Conservation (phyloP, 2,888 invertebrate species). For the Drosophila nr. medialis region DNA sequence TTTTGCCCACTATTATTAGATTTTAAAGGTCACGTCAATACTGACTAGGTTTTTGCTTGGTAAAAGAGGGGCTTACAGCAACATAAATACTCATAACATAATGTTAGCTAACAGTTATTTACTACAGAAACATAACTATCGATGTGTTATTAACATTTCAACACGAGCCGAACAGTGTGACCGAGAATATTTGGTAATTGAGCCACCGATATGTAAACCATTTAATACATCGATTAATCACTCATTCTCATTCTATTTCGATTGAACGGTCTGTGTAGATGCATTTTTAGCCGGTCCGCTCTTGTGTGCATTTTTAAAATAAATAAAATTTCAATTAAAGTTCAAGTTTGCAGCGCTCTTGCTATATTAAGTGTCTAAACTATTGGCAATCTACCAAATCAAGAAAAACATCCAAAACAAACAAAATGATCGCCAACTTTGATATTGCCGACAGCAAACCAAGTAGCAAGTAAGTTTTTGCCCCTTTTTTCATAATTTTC, state of each 20-base stretch:
- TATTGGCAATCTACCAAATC: conserved; percentile 11
- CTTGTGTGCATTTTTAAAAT: conserved; percentile 40
- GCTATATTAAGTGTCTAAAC: not conserved
- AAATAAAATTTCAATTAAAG: conserved; percentile 19
- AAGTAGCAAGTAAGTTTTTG: conserved; percentile 87
- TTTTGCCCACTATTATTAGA: not conserved
- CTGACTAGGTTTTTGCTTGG: not conserved
- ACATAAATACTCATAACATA: not conserved
- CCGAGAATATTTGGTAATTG: not conserved
- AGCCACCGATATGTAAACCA: conserved; percentile 24
- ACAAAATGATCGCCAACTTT: conserved; percentile 80
- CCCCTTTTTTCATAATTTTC: conserved; percentile 4
- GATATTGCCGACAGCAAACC: conserved; percentile 86
- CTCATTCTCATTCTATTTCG: conserved; percentile 50
- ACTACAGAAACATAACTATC: conserved; percentile 11
- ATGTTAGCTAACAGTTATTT: conserved; percentile 4
- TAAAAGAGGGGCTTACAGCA: not conserved
- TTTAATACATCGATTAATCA: conserved; percentile 41
- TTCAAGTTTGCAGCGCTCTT: conserved; percentile 11
- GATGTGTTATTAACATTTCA: conserved; percentile 20
- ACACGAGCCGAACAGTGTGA: conserved; percentile 27
- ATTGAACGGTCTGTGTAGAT: conserved; percentile 46
- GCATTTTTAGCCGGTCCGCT: conserved; percentile 52
- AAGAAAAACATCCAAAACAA: conserved; percentile 23
- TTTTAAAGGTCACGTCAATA: not conserved